Conservation (phyloP, 2,797 vertebrate genomes). For the Leptoclinus maculatus region DNA sequence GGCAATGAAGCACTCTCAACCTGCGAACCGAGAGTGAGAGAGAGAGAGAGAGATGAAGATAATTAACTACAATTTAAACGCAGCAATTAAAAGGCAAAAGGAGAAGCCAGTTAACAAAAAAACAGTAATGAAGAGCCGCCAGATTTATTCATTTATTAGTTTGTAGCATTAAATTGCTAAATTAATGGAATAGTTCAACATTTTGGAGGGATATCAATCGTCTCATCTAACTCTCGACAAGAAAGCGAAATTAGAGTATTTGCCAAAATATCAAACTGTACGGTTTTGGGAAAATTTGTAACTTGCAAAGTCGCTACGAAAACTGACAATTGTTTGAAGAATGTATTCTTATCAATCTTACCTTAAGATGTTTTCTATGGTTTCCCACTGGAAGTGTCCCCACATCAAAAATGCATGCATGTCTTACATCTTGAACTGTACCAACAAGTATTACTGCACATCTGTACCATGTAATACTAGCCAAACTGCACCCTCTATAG, state of each 20-base stretch:
- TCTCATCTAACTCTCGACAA: not conserved
- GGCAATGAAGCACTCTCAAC: slow-evolving; percentile 52
- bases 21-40: slow-evolving; percentile 24
- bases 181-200: slow-evolving; percentile 15
- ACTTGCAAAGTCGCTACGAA: not conserved
- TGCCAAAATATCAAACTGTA: not conserved
- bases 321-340: slow-evolving; percentile 5
- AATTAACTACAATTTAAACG: slow-evolving; percentile 63
- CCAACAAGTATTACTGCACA: slow-evolving; percentile 15
- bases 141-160: slow-evolving; percentile 39
- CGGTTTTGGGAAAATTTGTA: not conserved
- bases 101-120: slow-evolving; percentile 50
- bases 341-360: not conserved
- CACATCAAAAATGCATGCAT: slow-evolving; percentile 33
- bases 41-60: slow-evolving; percentile 30
- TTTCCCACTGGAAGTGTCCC: not conserved
- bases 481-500: slow-evolving; percentile 5
- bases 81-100: slow-evolving; percentile 65
- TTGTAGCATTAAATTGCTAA: not conserved
- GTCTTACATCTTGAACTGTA: slow-evolving; percentile 24
- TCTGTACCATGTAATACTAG: slow-evolving; percentile 7
- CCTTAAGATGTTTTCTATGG: not conserved
- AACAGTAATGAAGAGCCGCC: slow-evolving; percentile 19
- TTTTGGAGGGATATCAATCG: not conserved
- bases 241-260: not conserved